A percentile compares a stretch with the other conserved stretches of the same genome.
These are phyloP conservation scores for Hexactinellida sp. DNA, from an alignment of 37 sponge, comb jelly and placozoan genomes.

Conservation along the genomic window DNA sequence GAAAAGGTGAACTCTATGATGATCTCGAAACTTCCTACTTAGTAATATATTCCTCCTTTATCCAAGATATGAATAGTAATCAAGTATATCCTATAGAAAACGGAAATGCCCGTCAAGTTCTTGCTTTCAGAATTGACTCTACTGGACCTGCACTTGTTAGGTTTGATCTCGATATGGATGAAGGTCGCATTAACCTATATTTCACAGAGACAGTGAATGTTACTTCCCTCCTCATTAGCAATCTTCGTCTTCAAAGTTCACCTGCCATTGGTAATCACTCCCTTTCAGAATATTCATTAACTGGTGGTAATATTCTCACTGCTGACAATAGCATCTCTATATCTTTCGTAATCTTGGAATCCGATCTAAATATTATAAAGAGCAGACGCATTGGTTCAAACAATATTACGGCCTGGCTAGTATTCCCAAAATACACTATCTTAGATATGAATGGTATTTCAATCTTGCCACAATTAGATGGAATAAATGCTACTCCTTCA, in stretches of 20 bases:
- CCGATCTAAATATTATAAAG: conserved; percentile 65
- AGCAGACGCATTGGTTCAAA: conserved; percentile 47
- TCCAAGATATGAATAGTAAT: conserved; percentile 74
- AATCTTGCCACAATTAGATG: conserved; percentile 33
- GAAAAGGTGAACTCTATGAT: conserved; percentile 43
- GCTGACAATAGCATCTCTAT: conserved; percentile 13
- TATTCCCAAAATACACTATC: conserved; percentile 41
- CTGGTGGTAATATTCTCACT: conserved; percentile 30
- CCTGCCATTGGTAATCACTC: conserved; percentile 20
- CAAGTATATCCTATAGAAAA: conserved; percentile 36
- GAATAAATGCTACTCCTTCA: conserved; percentile 40
- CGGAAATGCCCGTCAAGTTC: conserved; percentile 46
- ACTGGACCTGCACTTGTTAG: conserved; percentile 46
- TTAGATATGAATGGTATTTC: conserved; percentile 44
- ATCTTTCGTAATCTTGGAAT: conserved; percentile 23
- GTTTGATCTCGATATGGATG: conserved; percentile 64
- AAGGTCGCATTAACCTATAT: conserved; percentile 34
- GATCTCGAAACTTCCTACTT: conserved; percentile 41
- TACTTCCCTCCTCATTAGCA: conserved; percentile 28
- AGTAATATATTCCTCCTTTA: conserved; percentile 32
- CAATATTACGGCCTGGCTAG: conserved; percentile 37
- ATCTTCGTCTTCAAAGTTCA: conserved; percentile 35
- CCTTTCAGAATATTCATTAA: conserved; percentile 31
- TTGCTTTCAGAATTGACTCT: conserved; percentile 36
- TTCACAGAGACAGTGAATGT: conserved; percentile 84